Evolutionary conservation across 2,113 vertebrate species (phyloP).

Genomic region (Syrmaticus mikado): DNA sequence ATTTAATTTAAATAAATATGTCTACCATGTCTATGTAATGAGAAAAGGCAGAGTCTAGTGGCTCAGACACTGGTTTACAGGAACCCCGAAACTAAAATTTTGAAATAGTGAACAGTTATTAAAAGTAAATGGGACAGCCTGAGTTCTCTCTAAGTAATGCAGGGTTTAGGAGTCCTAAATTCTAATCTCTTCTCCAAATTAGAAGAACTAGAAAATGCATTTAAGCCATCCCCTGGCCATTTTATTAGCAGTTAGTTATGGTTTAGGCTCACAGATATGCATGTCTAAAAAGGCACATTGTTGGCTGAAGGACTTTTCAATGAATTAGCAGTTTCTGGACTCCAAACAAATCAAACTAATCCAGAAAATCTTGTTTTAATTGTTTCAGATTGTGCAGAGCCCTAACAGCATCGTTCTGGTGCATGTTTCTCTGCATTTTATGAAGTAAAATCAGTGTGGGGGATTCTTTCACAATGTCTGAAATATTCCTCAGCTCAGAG

Average conservation of each 20-base stretch:
- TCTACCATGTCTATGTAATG: neutral
- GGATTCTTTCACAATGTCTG: neutral
- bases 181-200: neutral
- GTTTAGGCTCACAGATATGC: neutral
- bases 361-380: neutral
- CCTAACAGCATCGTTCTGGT: neutral
- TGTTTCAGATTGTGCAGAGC: neutral
- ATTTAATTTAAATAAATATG: neutral
- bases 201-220: neutral
- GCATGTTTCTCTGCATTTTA: neutral
- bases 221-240: neutral
- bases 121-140: neutral
- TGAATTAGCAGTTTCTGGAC: neutral
- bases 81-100: neutral
- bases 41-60: neutral
- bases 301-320: neutral
- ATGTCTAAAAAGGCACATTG: neutral
- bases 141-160: neutral
- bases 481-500: neutral
- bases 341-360: neutral
- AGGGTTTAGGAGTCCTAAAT: neutral
- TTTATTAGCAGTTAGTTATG: neutral
- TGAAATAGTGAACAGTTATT: neutral
- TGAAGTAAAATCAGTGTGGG: neutral
- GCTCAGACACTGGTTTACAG: neutral